These are phyloP conservation scores for Nebria ingens DNA, from an alignment of 1,140 invertebrate genomes.

Conservation along the genomic window DNA sequence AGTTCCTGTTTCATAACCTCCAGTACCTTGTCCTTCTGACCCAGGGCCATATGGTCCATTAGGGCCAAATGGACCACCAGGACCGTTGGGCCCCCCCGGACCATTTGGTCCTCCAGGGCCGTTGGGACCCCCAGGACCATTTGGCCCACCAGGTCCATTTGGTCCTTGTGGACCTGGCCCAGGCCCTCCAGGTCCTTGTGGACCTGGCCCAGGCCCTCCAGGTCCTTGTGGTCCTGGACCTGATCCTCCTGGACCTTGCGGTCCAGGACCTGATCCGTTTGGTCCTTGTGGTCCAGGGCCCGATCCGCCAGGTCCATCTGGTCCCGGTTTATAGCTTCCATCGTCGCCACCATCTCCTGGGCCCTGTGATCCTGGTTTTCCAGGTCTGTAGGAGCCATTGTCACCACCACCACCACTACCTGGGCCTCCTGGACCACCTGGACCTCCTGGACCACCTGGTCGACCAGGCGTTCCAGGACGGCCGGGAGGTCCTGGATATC, in stretches of 20 bases:
- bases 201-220: constrained; percentile 26
- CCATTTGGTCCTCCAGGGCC: constrained; percentile 17
- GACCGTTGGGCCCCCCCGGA: constrained; percentile 23
- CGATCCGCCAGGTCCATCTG: not conserved
- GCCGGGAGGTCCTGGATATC: constrained; percentile 10
- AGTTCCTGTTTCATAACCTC: constrained; percentile 29
- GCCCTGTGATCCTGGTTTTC: constrained; percentile 19
- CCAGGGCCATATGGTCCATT: constrained; percentile 22
- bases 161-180: constrained; percentile 1
- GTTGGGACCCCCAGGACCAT: constrained; percentile 15
- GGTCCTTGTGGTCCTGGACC: constrained; percentile 20
- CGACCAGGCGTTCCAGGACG: constrained; percentile 5
- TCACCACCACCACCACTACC: constrained; percentile 15
- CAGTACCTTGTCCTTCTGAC: constrained; percentile 15
- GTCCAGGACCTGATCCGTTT: constrained; percentile 16
- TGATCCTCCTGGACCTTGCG: constrained; percentile 11
- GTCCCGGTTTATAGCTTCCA: not conserved
- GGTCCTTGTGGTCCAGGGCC: constrained; percentile 26
- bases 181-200: constrained; percentile 24
- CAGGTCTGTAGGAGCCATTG: constrained; percentile 17
- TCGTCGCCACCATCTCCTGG: constrained; percentile 13
- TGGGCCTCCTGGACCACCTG: constrained; percentile 17
- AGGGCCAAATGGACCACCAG: constrained; percentile 15
- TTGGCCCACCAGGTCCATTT: constrained; percentile 15
- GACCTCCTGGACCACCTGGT: constrained; percentile 10